Base-by-base conservation (phyloP, 2,113 vertebrate species). In the Calonectris borealis region DNA sequence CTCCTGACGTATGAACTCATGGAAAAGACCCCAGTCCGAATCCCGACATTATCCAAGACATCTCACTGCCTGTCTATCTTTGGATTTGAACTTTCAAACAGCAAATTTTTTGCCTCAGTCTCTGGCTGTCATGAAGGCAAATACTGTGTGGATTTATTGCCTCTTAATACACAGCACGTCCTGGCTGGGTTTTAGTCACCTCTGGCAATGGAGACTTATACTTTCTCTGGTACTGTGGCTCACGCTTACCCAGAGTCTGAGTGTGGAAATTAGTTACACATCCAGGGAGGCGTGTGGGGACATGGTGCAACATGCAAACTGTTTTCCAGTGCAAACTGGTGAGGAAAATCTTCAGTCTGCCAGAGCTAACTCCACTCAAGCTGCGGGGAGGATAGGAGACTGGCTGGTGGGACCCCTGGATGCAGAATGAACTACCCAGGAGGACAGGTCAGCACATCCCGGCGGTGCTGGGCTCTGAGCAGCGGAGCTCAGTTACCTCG, bases 401-500 rank as follows among this genome's bases (percentile, higher is more conserved):
- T 48, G 62, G 13, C n/a, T 54, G 81, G 31, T 83, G 79, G 54
- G 55, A 82, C 25, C 26, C 18, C 29, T 46, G 69, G 19, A 27
- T 65, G 73, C 22, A 10, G 2, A 42, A 68, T 7, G 9, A 81
- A 2, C 29, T 55, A 9, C 40, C 34, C 31, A 17, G 32, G 18
- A 25, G 22, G 11, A 76, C 46, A 49, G 1, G 1, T 58, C 57
- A 84, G 58, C 48, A 40, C 16, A 58, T 40, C 36, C 40, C 62
- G 86, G 40, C 49, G 20, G 16, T 34, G 44, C 65, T 42, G 36
- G 66, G 65, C 52, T 58, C 71, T 48, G 44, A 71, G 71, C 44
- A 54, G 52, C 1, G 0, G 72, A 66, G 34, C 58, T 31, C 25
- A 1, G 24, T 18, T 40, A 25, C 36, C 57, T 58, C 1, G 2